These are phyloP conservation scores for Rhabdomys pumilio DNA, from an alignment of 2,797 vertebrate genomes.

Conservation along the genomic window DNA sequence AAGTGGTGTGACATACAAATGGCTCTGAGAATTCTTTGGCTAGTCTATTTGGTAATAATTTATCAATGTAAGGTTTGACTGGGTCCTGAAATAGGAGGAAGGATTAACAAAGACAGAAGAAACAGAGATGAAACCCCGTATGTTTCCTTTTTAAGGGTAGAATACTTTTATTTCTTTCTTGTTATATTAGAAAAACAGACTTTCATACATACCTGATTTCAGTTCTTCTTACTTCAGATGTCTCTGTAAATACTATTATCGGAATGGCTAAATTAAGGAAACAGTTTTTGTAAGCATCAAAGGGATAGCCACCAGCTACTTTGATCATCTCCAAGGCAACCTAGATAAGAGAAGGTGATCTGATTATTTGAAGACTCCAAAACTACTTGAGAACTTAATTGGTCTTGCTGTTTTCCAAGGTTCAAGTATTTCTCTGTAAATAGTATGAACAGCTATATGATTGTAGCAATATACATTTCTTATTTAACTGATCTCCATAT, in stretches of 20 bases:
- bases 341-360: constrained; percentile 87
- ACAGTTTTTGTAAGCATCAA: constrained; percentile 97
- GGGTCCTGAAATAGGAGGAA: neutral
- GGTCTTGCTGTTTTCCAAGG: neutral
- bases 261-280: constrained; percentile 99
- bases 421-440: constrained; percentile 55
- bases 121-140: constrained; percentile 22
- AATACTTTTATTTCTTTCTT: constrained; percentile 50
- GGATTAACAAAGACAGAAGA: neutral
- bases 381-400: constrained; percentile 8
- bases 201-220: constrained; percentile 93
- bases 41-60: constrained; percentile 57
- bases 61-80: neutral
- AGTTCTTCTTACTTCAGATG: constrained; percentile 94
- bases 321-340: constrained; percentile 98
- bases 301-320: constrained; percentile 93
- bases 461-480: constrained; percentile 27
- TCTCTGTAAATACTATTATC: constrained; percentile 96
- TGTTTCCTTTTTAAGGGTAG: constrained; percentile 50
- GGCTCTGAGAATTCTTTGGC: neutral
- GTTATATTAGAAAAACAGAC: constrained; percentile 54
- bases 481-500: neutral
- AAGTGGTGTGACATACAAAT: neutral
- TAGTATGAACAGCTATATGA: neutral
- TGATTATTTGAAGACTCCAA: constrained; percentile 47